Conservation (phyloP, 2,113 vertebrate species). For the Scalopus aquaticus region DNA sequence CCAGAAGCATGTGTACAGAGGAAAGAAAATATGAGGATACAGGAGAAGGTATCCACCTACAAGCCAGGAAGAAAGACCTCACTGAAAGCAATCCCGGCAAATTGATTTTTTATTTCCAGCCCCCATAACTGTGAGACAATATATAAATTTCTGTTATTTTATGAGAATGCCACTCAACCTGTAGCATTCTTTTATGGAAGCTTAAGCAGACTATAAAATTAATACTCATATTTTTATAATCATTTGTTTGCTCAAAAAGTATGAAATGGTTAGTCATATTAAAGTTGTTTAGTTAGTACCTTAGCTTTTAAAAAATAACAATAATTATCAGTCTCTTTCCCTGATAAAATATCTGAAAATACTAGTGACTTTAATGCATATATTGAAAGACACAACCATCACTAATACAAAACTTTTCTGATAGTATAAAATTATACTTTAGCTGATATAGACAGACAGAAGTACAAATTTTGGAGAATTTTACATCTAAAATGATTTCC, state of each 20-base stretch:
- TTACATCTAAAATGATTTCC: not conserved
- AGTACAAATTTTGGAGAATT: slow-evolving; percentile 29
- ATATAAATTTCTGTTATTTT: not conserved
- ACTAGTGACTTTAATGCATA: not conserved
- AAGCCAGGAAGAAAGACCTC: not conserved
- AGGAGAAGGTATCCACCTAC: not conserved
- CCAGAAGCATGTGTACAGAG: not conserved
- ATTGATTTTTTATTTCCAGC: not conserved
- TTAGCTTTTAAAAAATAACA: not conserved
- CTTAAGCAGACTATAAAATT: not conserved
- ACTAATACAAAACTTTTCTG: not conserved
- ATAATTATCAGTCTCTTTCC: not conserved
- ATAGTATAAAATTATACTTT: not conserved
- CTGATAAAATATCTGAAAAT: slow-evolving; percentile 22
- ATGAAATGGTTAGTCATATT: not conserved
- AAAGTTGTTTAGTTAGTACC: not conserved
- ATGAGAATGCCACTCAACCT: not conserved
- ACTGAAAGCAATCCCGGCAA: not conserved
- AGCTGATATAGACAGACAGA: not conserved
- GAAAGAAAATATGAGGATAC: not conserved
- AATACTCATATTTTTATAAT: slow-evolving; percentile 9
- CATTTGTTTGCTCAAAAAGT: not conserved
- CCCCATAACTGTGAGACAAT: not conserved
- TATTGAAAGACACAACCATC: not conserved
- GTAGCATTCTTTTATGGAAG: not conserved